Evolutionary conservation across 1,140 invertebrate genomes (phyloP).

Genomic region (Drosophila funebris): DNA sequence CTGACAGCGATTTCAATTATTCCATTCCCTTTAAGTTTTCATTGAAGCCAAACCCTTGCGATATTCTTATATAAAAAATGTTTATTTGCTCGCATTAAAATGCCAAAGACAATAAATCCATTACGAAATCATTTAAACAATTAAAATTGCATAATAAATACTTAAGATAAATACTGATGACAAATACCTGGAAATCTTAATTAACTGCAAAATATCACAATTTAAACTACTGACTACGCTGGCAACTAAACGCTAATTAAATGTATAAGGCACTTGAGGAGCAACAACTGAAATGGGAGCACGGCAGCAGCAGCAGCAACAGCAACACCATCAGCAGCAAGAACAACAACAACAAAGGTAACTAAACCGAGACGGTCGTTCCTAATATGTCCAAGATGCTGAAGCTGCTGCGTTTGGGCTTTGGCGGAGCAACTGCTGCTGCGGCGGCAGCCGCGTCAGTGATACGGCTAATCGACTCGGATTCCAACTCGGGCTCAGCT

Average conservation of each 20-base stretch:
- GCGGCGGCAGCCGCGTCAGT: constrained; percentile 24
- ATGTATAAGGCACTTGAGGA: constrained; percentile 68
- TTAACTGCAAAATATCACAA: constrained; percentile 82
- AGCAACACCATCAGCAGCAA: constrained; percentile 22
- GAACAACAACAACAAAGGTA: not conserved
- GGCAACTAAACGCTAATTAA: constrained; percentile 79
- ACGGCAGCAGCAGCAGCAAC: constrained; percentile 23
- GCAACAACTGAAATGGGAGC: constrained; percentile 63
- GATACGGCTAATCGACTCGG: constrained; percentile 32
- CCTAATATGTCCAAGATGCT: constrained; percentile 79
- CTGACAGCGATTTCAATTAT: not conserved
- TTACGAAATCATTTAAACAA: constrained; percentile 79
- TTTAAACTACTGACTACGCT: constrained; percentile 60
- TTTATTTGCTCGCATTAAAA: constrained; percentile 74
- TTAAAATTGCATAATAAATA: constrained; percentile 82
- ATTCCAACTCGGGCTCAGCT: constrained; percentile 12
- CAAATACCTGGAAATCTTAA: constrained; percentile 81
- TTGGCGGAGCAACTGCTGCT: constrained; percentile 35
- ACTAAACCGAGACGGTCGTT: constrained; percentile 56
- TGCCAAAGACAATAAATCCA: constrained; percentile 78
- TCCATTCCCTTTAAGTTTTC: not conserved
- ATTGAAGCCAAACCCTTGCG: not conserved
- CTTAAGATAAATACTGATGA: constrained; percentile 75
- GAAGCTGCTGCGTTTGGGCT: constrained; percentile 74
- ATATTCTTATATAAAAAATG: constrained; percentile 35